Conservation (phyloP, 2,797 vertebrate species). For the Aselliscus stoliczkanus region DNA sequence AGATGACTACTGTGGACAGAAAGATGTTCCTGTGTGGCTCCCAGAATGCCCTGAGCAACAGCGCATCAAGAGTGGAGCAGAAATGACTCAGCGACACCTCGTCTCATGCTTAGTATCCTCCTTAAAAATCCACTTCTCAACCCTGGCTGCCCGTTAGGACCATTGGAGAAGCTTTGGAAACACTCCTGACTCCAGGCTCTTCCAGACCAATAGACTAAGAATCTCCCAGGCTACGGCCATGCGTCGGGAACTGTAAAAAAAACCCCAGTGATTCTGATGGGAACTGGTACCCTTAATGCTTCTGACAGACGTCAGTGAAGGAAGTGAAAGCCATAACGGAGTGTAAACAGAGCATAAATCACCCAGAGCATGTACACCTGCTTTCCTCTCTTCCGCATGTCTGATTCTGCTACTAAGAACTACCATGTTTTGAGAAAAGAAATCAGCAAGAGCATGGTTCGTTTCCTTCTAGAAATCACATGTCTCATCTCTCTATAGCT, state of each 20-base stretch:
- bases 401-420: neutral
- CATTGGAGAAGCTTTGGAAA: neutral
- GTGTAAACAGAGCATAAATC: neutral
- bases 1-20: neutral
- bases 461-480: constrained; percentile 29
- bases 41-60: neutral
- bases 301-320: constrained; percentile 1
- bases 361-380: neutral
- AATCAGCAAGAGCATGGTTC: neutral
- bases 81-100: neutral
- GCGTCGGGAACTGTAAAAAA: neutral
- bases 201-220: neutral
- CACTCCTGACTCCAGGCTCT: neutral
- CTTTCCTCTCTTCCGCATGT: constrained; percentile 33
- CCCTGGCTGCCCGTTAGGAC: neutral
- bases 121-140: neutral
- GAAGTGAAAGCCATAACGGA: constrained; percentile 38
- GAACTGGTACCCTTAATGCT: neutral
- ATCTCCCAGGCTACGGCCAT: neutral
- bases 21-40: neutral
- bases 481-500: neutral
- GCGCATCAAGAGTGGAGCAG: neutral
- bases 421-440: neutral
- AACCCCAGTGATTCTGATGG: constrained; percentile 5
- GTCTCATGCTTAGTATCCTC: neutral